Evolutionary conservation across 1,140 invertebrate genomes (phyloP).

Genomic region (Luehdorfia chinensis): DNA sequence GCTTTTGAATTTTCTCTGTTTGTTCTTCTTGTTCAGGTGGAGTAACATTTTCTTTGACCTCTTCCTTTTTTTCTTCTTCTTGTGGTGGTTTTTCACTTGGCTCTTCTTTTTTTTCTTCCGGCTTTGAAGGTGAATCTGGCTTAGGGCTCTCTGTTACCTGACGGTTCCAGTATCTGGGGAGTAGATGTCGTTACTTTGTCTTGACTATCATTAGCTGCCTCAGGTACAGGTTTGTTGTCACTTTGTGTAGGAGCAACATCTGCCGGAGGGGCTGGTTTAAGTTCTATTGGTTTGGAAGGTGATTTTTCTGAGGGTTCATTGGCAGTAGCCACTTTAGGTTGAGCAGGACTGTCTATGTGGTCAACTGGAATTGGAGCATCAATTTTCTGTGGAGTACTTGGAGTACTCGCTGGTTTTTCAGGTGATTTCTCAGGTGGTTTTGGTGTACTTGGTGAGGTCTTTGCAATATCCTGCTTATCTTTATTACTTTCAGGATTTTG

Average conservation of each 20-base stretch:
- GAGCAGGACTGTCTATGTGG: constrained; percentile 42
- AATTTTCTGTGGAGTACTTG: constrained; percentile 52
- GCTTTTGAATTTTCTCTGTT: constrained; percentile 31
- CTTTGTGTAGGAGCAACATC: constrained; percentile 62
- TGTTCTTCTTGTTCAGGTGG: constrained; percentile 40
- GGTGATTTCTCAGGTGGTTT: constrained; percentile 66
- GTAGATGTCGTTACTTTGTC: constrained; percentile 40
- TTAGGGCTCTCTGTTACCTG: constrained; percentile 39
- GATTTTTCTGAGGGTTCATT: constrained; percentile 63
- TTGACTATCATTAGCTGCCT: constrained; percentile 63
- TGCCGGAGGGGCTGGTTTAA: constrained; percentile 54
- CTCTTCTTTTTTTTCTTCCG: constrained; percentile 40
- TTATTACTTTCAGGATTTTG: constrained; percentile 61
- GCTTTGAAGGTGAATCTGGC: constrained; percentile 35
- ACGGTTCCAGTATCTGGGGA: constrained; percentile 36
- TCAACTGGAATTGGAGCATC: constrained; percentile 38
- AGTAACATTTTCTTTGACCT: constrained; percentile 34
- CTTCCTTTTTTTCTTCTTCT: constrained; percentile 23
- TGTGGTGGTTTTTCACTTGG: constrained; percentile 15
- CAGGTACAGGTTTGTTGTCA: constrained; percentile 59
- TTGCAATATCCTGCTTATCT: constrained; percentile 66
- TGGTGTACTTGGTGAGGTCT: constrained; percentile 66
- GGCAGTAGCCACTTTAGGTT: constrained; percentile 62
- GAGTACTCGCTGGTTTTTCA: constrained; percentile 50
- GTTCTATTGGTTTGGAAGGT: constrained; percentile 54